Base-by-base conservation (phyloP, 2,888 invertebrate genomes). In the Pantelozetes paolii region DNA sequence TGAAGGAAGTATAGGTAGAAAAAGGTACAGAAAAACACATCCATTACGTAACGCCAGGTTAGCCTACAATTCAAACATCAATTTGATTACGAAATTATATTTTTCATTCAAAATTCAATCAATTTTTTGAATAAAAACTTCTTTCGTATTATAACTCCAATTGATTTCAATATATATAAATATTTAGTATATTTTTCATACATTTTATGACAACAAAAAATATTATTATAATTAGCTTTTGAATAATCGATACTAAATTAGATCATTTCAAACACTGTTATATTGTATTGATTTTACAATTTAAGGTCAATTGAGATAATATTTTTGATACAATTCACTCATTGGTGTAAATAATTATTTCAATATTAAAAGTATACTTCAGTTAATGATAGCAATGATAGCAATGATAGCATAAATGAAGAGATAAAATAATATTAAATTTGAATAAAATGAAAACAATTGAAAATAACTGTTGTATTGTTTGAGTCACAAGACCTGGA, bases 1-100 rank as follows among this genome's bases (percentile, higher is more conserved):
- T 67, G 40, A 67, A 67, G 67, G 67, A 67, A 67, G 67, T 67
- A 13, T 57, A 48, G 18, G 18, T 5, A 15, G 20, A 30, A 59
- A 26, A 18, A 67, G 36, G 40, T 20, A 40, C 42, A 67, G 40
- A 67, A 67, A 67, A 67, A 67, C 67, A 67, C 67, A 67, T 40
- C 40, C 67, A 67, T 67, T 67, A 67, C 67, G 32, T 20, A 67
- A 67, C 40, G 6, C 32, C 67, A 6, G 36, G 32, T 62, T 36
- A 9, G 32, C 62, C 32, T 26, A 62, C 9, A 20, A 40, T 36
- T 15, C n/a, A 32, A n/a, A 36, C 5, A 48, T 48, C 48, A 20
- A 48, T 45, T 48, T n/a, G n/a, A n/a, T n/a, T n/a, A n/a, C n/a
- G n/a, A 20, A 48, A 48, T 9, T 20, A 48, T n/a, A n/a, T 2